phyloP scores from a whole-genome alignment of 2,113 vertebrate species.

The Psophia crepitans region DNA sequence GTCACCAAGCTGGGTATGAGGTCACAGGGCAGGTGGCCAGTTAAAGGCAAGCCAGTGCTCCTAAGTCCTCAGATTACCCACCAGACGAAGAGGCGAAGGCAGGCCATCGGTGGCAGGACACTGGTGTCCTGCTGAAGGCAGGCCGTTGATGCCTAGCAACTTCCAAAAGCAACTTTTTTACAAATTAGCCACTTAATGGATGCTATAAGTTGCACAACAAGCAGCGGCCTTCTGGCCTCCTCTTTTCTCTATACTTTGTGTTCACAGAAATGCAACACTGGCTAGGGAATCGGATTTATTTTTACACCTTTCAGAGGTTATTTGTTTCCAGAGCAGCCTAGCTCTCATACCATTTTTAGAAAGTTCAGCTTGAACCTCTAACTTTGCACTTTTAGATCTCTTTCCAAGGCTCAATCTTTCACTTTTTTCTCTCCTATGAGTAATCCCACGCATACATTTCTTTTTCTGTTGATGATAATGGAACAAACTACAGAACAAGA shows the following conservation, averaged over 20 bases:
- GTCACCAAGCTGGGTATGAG: background rate
- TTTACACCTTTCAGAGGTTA: background rate
- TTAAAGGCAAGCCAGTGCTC: background rate
- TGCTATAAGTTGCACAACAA: background rate
- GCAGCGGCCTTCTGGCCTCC: background rate
- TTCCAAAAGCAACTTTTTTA: background rate
- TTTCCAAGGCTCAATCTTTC: background rate
- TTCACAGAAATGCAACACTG: background rate
- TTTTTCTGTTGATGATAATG: background rate
- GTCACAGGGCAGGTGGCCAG: background rate
- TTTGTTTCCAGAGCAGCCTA: background rate
- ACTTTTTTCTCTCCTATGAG: background rate
- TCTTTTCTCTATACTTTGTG: background rate
- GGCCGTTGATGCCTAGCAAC: background rate
- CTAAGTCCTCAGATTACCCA: background rate
- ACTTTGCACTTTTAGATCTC: background rate
- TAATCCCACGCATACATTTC: background rate
- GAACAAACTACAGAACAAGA: background rate
- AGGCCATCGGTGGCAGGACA: background rate
- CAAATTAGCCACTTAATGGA: background rate
- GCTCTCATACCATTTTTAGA: background rate
- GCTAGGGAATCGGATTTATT: background rate
- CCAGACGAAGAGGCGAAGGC: background rate
- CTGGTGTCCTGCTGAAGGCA: background rate
- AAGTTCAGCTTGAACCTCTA: background rate